Base-by-base conservation (phyloP, 2,888 invertebrate genomes). In the Disparrhopalites patrizii region DNA sequence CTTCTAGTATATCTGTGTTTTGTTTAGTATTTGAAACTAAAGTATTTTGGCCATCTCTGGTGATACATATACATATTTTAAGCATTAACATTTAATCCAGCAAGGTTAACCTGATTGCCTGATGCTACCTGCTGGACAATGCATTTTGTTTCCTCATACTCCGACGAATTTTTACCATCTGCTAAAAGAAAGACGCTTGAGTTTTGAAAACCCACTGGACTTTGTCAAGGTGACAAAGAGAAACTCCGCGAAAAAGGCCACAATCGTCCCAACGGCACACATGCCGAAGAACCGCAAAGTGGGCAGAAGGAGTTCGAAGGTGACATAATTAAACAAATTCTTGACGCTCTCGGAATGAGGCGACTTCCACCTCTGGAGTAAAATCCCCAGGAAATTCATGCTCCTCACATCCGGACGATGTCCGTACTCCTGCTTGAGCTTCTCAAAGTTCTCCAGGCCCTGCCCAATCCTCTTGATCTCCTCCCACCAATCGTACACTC, bases 381-480 rank as follows among this genome's bases (percentile, higher is more conserved):
- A 47, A n/a, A 56, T 20, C 2, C 50, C 36, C 0, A 57, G 20
- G 25, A 64, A 64, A 31, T 60, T 60, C 1, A 25, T 47, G 15
- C 20, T 4, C 5, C 8, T 8, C 4, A 43, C 13, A 8, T 28
- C 40, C 18, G 5, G 23, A 1, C 20, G 33, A 13, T 4, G 25
- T 4, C 25, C 27, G 57, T 50, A 64, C 10, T 10, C 5, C 15
- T 13, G 5, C 51, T 56, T 57, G 1, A 64, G 18, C 3, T n/a
- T 31, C 1, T 51, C 18, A 43, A 57, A 64, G 20, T 64, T 57
- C n/a, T 13, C 18, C n/a, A 57, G 36, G 28, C 56, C 33, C 25
- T 50, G n/a, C 3, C 33, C 64, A 28, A 56, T 33, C 4, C 51
- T 31, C 18, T 43, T 27, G 15, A 31, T 56, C 8, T 23, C 15